Evolutionary conservation across 2,797 vertebrate genomes (phyloP), one percentile per base, ranked within the genome.

Genomic region (Phoebastria nigripes): DNA sequence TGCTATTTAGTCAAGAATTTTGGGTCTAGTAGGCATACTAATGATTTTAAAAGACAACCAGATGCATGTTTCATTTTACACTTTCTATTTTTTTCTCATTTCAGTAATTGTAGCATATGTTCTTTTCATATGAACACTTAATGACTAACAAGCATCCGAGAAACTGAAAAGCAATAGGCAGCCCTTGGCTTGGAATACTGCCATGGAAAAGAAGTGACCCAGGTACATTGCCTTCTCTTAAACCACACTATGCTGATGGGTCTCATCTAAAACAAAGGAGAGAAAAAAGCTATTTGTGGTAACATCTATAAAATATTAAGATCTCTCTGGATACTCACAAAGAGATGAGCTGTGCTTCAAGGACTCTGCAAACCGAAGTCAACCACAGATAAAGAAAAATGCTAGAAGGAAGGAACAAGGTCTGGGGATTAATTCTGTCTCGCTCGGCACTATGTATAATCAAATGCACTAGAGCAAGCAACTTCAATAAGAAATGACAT

Each of bases 1-100:
- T 96, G 67, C 31, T 85, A 81, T 93, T 96, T 95, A 95, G 86
- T 95, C 70, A 89, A 93, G 51, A 56, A 96, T 94, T 96, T 97
- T 49, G 91, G 37, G 61, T 95, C 86, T 97, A 90, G 55, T 67
- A 93, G 47, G 42, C 79, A 91, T 88, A 80, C 2, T 81, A 92
- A 69, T 37, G 65, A 81, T 97, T 98, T 95, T 91, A 94, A 93
- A 97, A 95, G 83, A 89, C 33, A 96, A 87, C 22, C 62, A 93
- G 80, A 92, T 52, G 55, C 71, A 84, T 31, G 44, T 46, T 76
- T 96, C 3, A 2, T 10, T 78, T 91, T 54, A 51, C 20, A 24
- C 7, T 71, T 71, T 28, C 33, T 62, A 7, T 24, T 88, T 86
- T 83, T 81, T 54, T 44, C 31, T 52, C 12, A 37, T 94, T 93